phyloP scores from a whole-genome alignment of 2,888 invertebrate species.

The Heteropelma amictum region DNA sequence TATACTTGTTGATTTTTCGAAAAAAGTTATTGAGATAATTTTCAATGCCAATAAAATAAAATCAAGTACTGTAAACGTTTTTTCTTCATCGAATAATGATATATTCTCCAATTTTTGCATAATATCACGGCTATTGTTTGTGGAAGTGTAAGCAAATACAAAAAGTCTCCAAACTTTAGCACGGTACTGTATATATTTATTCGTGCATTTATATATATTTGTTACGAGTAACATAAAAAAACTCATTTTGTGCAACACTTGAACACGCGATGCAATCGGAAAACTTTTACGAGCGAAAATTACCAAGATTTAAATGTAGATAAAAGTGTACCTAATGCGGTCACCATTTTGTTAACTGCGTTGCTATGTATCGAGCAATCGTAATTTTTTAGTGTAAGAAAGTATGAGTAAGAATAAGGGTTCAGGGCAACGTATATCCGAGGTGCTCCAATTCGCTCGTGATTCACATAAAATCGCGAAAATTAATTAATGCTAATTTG shows the following conservation, averaged over 20 bases:
- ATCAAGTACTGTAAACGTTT: no score
- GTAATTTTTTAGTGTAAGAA: background rate
- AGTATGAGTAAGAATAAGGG: background rate
- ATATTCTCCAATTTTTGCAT: no score
- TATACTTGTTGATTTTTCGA: no score
- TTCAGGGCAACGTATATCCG: background rate
- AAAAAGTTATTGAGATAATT: no score
- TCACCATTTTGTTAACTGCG: conserved; percentile 20
- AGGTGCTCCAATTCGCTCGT: background rate
- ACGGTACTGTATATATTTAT: conserved; percentile 13
- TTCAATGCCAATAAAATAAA: no score
- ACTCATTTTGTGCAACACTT: conserved; percentile 63
- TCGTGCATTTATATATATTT: conserved; percentile 62
- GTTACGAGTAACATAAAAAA: conserved; percentile 66
- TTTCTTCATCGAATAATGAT: no score
- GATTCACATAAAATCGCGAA: no score
- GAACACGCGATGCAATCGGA: conserved; percentile 69
- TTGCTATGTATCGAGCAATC: background rate
- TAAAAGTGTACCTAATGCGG: conserved; percentile 12
- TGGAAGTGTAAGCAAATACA: no score
- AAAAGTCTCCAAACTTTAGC: no score
- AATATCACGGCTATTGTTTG: no score
- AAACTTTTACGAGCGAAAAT: conserved; percentile 53
- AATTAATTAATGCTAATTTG: no score
- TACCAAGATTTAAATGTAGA: conserved; percentile 26